Base-by-base conservation (phyloP, 2,113 vertebrate species). In the Hemiscyllium ocellatum region DNA sequence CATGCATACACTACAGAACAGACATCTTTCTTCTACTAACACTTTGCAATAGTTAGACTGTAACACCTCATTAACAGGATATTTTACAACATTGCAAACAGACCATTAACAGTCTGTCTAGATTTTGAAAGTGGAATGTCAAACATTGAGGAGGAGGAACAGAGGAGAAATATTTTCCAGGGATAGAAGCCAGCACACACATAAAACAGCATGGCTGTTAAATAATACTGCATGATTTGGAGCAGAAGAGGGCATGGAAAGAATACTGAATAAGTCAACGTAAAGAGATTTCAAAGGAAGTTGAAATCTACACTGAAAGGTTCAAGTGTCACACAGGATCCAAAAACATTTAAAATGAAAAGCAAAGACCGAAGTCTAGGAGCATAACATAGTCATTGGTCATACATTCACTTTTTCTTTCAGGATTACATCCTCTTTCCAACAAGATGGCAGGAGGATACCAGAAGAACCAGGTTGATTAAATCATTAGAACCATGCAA, bases 61-160 rank as follows among this genome's bases (percentile, higher is more conserved):
- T 61, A 90, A 90, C 87, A 90, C 87, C 52, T 93, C 89, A 93
- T 37, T 66, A 93, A 93, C 89, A 68, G 89, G n/a, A 20, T 93
- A 15, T 66, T 93, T 66, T 93, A 68, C 89, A 93, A 93, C 56
- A 66, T 61, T 66, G 56, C 89, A n/a, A 61, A 91, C 52, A 90
- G 87, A 61, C 56, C 87, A 91, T 91, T 91, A 91, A 91, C 52
- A 91, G 87, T 19, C 26, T 93, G 89, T 65, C 89, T n/a, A 37
- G 89, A 37, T 22, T 93, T 56, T 61, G 87, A 90, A 56, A 90
- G 26, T n/a, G 87, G 87, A 90, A 90, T 90, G 89, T 66, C 89
- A 93, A 93, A 66, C n/a, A 66, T 19, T 83, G 80, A 8, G 89
- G 56, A 66, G 61, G 89, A 66, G 89, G 61, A 93, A 93, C 89